Percentiles rank a stretch among this genome's conserved stretches.
These are phyloP conservation scores for Ranitomeya variabilis DNA, from an alignment of 2,113 vertebrate species.

Conservation along the genomic window DNA sequence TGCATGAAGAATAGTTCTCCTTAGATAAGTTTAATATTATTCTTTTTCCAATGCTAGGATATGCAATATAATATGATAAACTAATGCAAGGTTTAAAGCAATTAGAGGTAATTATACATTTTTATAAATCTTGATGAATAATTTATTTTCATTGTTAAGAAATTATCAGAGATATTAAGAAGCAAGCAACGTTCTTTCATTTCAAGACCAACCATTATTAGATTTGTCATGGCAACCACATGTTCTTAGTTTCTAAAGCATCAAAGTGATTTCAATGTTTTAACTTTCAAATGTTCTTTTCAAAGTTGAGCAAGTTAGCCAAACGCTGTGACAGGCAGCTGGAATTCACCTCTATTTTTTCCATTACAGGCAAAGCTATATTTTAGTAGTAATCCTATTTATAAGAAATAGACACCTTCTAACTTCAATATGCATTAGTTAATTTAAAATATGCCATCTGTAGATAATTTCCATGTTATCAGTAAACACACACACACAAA, in stretches of 20 bases:
- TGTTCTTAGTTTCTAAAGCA: not conserved
- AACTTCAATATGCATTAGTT: too few relatives aligned
- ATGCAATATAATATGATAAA: conserved; percentile 5
- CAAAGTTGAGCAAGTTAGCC: not conserved
- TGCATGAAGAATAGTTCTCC: not conserved
- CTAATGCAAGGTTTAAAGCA: conserved; percentile 31
- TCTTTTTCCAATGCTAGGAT: not conserved
- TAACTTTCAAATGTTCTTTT: not conserved
- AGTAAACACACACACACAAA: too few relatives aligned
- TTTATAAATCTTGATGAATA: conserved; percentile 38
- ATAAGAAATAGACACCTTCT: not conserved
- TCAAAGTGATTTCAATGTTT: not conserved
- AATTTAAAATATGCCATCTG: too few relatives aligned
- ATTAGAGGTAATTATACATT: conserved; percentile 30
- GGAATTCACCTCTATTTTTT: not conserved
- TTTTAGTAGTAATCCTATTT: not conserved
- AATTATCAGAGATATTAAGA: conserved; percentile 36
- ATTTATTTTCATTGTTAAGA: conserved; percentile 44
- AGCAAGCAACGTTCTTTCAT: not conserved
- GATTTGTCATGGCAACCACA: conserved; percentile 45
- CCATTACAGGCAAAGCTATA: not conserved
- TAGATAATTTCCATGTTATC: too few relatives aligned
- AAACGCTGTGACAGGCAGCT: not conserved
- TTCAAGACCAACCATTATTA: conserved; percentile 16
- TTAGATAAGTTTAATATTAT: not conserved